Evolutionary conservation across 1,140 invertebrate species (phyloP), one percentile per base, ranked within the genome.

Genomic region (Cepaea nemoralis): DNA sequence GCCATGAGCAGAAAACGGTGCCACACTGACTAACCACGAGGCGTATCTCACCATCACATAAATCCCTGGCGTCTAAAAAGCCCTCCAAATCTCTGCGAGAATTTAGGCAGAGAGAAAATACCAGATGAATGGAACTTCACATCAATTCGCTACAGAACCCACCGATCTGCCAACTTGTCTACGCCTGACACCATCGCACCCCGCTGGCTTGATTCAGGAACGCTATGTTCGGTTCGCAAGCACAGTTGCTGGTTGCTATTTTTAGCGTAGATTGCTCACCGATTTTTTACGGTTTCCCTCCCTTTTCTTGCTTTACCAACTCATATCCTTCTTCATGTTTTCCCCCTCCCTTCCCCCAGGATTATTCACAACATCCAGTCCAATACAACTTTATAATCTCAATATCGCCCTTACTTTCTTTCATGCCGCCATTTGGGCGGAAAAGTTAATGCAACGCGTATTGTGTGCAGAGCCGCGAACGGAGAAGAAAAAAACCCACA

Each of bases 201-300:
- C 59, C 59, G 59, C 59, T 63, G 59, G 33, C 59, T 63, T 63
- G 59, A 63, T 63, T 63, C 59, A 63, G n/a, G n/a, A n/a, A 14
- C 27, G n/a, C 6, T 5, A 55, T 14, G 50, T 55, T 55, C 1
- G n/a, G 50, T 27, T 31, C 27, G 10, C n/a, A 27, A 63, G 10
- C 59, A n/a, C 33, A 16, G n/a, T 31, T 63, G 59, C 59, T 63
- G 27, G 59, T 31, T 63, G 59, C 59, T 63, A 63, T 63, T 31
- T 63, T 63, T 63, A 63, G 59, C 22, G n/a, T 2, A 16, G 3
- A 63, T 63, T 55, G 50, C 50, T 55, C 50, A 55, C 50, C 50
- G 42, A 55, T 55, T 55, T 55, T 55, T 45, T 45, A 10, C 16
- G 2, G 3, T 55, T 55, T 24, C 59, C 27, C 5, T 22, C 33